These are phyloP conservation scores for Gephyroberyx darwinii DNA, from an alignment of 2,797 vertebrate species.

Conservation along the genomic window DNA sequence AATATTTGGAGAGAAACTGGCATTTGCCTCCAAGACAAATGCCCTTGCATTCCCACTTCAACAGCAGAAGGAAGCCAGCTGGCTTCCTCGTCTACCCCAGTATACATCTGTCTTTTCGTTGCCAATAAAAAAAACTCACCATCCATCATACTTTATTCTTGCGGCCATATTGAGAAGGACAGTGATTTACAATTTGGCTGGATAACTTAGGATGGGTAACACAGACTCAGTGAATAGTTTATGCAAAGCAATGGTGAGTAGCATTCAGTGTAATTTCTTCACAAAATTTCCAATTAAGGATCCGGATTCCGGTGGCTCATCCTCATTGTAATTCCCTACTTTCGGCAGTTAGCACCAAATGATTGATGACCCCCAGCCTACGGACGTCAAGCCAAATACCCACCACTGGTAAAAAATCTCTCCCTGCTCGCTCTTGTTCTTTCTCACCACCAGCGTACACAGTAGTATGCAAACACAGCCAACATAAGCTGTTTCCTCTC, in stretches of 20 bases:
- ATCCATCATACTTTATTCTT: neutral
- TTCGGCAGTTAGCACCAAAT: slow-evolving; percentile 2
- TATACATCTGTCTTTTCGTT: neutral
- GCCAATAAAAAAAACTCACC: slow-evolving; percentile 20
- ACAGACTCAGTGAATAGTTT: neutral
- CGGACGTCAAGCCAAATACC: slow-evolving; percentile 7
- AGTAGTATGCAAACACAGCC: neutral
- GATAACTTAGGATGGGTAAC: slow-evolving; percentile 6
- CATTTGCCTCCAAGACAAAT: neutral
- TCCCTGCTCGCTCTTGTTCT: neutral
- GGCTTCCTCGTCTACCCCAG: slow-evolving; percentile 7
- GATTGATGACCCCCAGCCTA: slow-evolving; percentile 11
- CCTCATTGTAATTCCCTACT: slow-evolving; percentile 1
- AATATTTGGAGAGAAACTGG: slow-evolving; percentile 20
- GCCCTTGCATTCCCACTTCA: slow-evolving; percentile 26
- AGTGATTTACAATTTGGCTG: neutral
- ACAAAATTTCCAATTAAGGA: slow-evolving; percentile 12
- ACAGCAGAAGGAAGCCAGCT: slow-evolving; percentile 26
- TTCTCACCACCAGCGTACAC: neutral
- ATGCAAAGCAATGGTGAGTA: neutral
- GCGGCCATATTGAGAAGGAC: neutral
- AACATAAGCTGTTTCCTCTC: neutral
- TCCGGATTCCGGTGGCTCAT: slow-evolving; percentile 9
- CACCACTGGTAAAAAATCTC: neutral
- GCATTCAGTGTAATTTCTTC: slow-evolving; percentile 9